Evolutionary conservation across 2,888 invertebrate genomes (phyloP).

Genomic region (Xanthia togata): DNA sequence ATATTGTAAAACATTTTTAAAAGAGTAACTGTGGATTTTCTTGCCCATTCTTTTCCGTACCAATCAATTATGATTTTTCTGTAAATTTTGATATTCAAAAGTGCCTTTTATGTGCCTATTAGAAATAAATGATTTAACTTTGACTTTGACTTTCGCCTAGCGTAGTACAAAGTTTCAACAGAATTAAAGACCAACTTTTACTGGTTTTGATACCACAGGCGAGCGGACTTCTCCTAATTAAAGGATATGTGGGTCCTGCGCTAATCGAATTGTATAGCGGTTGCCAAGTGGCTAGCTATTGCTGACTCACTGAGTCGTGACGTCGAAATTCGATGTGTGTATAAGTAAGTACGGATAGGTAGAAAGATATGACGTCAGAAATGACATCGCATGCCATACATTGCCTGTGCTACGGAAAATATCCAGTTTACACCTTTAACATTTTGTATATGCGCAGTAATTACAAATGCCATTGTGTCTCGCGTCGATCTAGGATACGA

Average conservation of each 20-base stretch:
- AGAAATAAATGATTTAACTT: too few relatives aligned
- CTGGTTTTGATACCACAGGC: background rate
- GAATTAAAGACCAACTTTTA: background rate
- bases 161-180: background rate
- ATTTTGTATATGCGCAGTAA: too few relatives aligned
- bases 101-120: too few relatives aligned
- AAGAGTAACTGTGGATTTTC: too few relatives aligned
- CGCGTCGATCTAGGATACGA: too few relatives aligned
- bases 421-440: too few relatives aligned
- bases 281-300: background rate
- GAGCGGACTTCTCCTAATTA: background rate
- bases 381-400: background rate
- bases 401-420: background rate
- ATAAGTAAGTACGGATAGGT: background rate
- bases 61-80: too few relatives aligned
- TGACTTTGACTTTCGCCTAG: too few relatives aligned
- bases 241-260: background rate
- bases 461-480: too few relatives aligned
- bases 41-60: too few relatives aligned
- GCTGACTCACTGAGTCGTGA: background rate
- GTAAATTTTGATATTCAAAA: too few relatives aligned
- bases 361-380: background rate
- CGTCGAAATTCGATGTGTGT: slow-evolving; percentile 4
- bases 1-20: too few relatives aligned
- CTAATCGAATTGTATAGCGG: slow-evolving; percentile 34